phyloP scores from a whole-genome alignment of 2,888 invertebrate species.

The Hypsopygia costalis region DNA sequence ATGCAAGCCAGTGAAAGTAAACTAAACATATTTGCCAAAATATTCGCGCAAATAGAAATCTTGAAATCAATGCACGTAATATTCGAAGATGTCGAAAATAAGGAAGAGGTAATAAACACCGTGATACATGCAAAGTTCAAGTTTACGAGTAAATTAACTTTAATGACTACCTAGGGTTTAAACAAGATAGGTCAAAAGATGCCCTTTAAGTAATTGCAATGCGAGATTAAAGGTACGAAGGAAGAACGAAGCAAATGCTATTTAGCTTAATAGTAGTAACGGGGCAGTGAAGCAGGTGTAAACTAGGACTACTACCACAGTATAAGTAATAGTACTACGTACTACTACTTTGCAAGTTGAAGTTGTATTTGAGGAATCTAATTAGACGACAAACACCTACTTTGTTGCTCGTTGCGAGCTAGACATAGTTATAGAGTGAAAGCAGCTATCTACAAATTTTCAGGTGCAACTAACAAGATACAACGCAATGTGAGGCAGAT shows the following conservation, averaged over 20 bases:
- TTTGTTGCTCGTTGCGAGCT: no score
- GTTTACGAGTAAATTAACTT: constrained; percentile 20
- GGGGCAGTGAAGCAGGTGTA: constrained; percentile 2
- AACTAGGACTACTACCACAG: background rate
- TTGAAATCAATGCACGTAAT: background rate
- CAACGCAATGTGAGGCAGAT: no score
- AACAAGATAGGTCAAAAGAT: constrained; percentile 22
- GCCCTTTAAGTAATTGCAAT: constrained; percentile 19
- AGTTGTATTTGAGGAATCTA: background rate
- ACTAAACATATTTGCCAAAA: constrained; percentile 3
- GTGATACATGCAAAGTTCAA: constrained; percentile 27
- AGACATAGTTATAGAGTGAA: no score
- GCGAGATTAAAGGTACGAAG: constrained; percentile 1
- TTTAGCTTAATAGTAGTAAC: constrained; percentile 1
- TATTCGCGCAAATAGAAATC: constrained; percentile 5
- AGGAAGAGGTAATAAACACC: constrained; percentile 12
- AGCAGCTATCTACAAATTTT: no score
- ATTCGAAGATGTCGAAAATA: background rate
- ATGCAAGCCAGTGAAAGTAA: background rate
- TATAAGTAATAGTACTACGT: background rate
- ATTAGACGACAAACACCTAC: background rate
- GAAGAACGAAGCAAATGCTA: background rate
- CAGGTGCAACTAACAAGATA: no score
- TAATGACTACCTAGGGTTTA: constrained; percentile 13
- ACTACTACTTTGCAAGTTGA: no score